A percentile compares a stretch with the other conserved stretches of the same genome.
Conservation (phyloP, 2,113 vertebrate species). For the Turdus rufiventris region DNA sequence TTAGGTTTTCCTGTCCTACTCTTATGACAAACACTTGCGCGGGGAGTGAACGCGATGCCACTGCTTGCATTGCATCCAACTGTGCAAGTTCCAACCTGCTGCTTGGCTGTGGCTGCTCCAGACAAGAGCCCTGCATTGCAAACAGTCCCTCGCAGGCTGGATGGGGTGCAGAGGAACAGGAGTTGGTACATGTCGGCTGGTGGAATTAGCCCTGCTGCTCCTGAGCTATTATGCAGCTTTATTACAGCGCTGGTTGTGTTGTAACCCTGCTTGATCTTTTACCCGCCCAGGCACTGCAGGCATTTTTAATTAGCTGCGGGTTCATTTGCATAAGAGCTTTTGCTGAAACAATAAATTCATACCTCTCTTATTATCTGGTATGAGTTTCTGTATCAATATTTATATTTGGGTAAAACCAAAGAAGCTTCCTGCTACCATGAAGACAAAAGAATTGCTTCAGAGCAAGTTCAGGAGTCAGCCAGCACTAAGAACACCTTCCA, state of each 20-base stretch:
- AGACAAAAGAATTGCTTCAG: neutral
- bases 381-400: conserved; percentile 32
- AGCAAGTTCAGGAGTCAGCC: neutral
- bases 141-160: neutral
- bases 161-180: neutral
- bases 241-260: neutral
- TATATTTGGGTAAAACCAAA: neutral
- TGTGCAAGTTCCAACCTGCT: conserved; percentile 26
- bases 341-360: conserved; percentile 47
- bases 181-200: neutral
- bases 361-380: conserved; percentile 4
- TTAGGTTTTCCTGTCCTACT: conserved; percentile 19
- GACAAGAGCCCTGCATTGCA: neutral
- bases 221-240: neutral
- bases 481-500: neutral
- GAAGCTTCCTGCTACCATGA: neutral
- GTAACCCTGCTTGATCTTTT: conserved; percentile 46
- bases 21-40: conserved; percentile 6
- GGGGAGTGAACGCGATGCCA: neutral
- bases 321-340: conserved; percentile 22
- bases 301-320: conserved; percentile 48
- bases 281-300: conserved; percentile 15
- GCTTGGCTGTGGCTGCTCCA: neutral
- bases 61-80: neutral
- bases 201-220: neutral